Conservation (phyloP, 37 sponge, comb jelly and placozoan species). For the Bolinopsis microptera region DNA sequence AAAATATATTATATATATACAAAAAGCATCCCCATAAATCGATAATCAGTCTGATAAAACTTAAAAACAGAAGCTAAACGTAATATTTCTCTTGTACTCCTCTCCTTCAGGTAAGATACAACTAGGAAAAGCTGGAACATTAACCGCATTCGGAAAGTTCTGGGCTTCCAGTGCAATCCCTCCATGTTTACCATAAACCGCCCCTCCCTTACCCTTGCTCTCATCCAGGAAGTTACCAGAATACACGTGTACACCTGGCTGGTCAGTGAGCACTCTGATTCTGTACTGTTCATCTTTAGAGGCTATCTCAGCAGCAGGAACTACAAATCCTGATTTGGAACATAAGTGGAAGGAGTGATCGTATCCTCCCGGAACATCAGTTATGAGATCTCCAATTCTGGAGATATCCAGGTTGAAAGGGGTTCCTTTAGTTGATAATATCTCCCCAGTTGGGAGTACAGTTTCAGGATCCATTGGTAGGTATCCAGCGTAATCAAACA, state of each 20-base stretch:
- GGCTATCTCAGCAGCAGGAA: slow-evolving; percentile 62
- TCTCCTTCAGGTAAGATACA: neutral
- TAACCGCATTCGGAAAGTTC: slow-evolving; percentile 86
- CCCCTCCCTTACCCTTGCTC: slow-evolving; percentile 70
- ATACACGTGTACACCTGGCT: slow-evolving; percentile 91
- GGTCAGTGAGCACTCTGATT: slow-evolving; percentile 76
- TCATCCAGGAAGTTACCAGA: slow-evolving; percentile 85
- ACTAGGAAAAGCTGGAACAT: slow-evolving; percentile 55
- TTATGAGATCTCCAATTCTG: slow-evolving; percentile 75
- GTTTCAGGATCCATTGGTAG: slow-evolving; percentile 24
- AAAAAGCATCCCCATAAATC: too few relatives aligned
- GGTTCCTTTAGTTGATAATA: slow-evolving; percentile 74
- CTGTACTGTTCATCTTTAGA: neutral
- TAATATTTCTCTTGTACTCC: slow-evolving; percentile 55
- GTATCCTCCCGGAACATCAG: slow-evolving; percentile 72
- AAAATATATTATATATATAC: too few relatives aligned
- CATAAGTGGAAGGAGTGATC: slow-evolving; percentile 71
- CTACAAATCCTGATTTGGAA: slow-evolving; percentile 13
- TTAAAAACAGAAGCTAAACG: slow-evolving; percentile 42
- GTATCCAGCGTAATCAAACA: slow-evolving; percentile 37
- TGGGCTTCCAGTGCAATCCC: slow-evolving; percentile 95
- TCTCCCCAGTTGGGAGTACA: slow-evolving; percentile 71
- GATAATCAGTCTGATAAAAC: neutral
- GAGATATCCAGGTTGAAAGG: slow-evolving; percentile 77
- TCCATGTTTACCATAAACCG: slow-evolving; percentile 70